phyloP scores from a whole-genome alignment of 2,797 vertebrate species.

The Hozukius guyotensis region DNA sequence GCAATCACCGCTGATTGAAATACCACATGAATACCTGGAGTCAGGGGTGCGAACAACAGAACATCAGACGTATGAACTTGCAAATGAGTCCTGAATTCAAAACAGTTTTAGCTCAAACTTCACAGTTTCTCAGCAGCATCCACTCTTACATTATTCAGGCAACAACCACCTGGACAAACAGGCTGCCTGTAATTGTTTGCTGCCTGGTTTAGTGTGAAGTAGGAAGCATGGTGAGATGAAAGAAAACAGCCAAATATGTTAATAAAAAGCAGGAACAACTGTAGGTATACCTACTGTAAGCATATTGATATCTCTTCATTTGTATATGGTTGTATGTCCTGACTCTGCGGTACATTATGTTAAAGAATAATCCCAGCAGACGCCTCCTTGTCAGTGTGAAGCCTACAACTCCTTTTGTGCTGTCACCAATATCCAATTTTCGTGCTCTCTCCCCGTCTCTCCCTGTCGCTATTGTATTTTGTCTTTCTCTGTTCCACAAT shows the following conservation, averaged over 20 bases:
- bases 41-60: conserved; percentile 14
- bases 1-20: conserved; percentile 22
- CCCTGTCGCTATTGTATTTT: conserved; percentile 70
- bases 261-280: conserved; percentile 10
- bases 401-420: conserved; percentile 37
- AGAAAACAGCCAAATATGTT: background rate
- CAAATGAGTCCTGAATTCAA: conserved; percentile 22
- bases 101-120: background rate
- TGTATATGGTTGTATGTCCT: conserved; percentile 63
- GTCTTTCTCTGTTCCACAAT: conserved; percentile 64
- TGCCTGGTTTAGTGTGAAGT: background rate
- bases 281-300: conserved; percentile 70
- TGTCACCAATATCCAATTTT: conserved; percentile 46
- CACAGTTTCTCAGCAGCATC: background rate
- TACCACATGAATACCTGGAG: background rate
- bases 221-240: background rate
- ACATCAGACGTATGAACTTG: background rate
- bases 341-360: conserved; percentile 64
- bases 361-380: conserved; percentile 25
- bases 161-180: conserved; percentile 12
- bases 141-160: conserved; percentile 2
- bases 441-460: conserved; percentile 53
- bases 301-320: conserved; percentile 63
- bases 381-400: conserved; percentile 24
- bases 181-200: background rate